Conservation (phyloP, 2,888 invertebrate genomes). For the Microplitis manilae region DNA sequence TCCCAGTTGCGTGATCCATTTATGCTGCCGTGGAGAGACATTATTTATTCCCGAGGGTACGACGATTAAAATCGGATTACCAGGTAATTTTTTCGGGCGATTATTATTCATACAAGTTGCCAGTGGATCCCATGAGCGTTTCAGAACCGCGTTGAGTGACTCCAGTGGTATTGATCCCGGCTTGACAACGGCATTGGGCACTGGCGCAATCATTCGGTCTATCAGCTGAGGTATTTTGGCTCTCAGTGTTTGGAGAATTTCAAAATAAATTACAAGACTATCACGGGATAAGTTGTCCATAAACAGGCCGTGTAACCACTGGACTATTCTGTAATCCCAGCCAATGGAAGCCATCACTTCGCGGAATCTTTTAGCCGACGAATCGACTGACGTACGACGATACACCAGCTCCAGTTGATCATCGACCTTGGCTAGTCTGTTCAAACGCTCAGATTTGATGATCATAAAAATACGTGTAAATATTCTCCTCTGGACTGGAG, state of each 20-base stretch:
- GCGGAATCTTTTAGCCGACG: constrained; percentile 79
- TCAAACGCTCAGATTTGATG: constrained; percentile 78
- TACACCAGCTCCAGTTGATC: constrained; percentile 79
- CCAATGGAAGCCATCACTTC: constrained; percentile 79
- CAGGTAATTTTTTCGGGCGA: constrained; percentile 79
- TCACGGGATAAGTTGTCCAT: constrained; percentile 79
- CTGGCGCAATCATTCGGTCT: constrained; percentile 80
- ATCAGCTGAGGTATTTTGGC: constrained; percentile 81
- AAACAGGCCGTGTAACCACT: constrained; percentile 84
- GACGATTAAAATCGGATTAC: constrained; percentile 79
- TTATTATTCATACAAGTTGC: constrained; percentile 74
- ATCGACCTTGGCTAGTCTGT: constrained; percentile 77
- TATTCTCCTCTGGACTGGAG: constrained; percentile 76
- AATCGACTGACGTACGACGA: constrained; percentile 80
- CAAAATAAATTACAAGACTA: constrained; percentile 82
- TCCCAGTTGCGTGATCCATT: constrained; percentile 81
- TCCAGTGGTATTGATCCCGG: constrained; percentile 76
- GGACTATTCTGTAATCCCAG: constrained; percentile 83
- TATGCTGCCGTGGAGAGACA: constrained; percentile 76
- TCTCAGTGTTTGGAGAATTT: constrained; percentile 82
- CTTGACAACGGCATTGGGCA: constrained; percentile 72
- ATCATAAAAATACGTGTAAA: constrained; percentile 79
- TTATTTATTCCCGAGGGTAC: constrained; percentile 74
- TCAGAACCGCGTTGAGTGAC: constrained; percentile 77
- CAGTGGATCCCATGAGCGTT: constrained; percentile 84